A percentile compares a stretch with the other conserved stretches of the same genome.
phyloP scores from a whole-genome alignment of 2,797 vertebrate species.

The Steatocranus sp. region DNA sequence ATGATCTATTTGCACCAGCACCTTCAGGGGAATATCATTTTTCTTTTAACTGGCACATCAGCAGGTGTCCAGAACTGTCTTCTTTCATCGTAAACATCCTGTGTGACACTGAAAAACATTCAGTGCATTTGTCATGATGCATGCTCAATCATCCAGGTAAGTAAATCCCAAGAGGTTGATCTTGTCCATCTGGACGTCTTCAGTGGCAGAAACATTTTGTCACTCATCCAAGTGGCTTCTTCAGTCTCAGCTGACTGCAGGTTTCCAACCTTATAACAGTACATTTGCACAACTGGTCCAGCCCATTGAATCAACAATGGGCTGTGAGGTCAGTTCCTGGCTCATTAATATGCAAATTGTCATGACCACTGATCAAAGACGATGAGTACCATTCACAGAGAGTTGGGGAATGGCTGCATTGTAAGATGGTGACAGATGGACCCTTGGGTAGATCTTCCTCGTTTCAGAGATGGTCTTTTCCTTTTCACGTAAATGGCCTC shows the following conservation, averaged over 20 bases:
- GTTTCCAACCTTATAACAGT: neutral
- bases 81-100: neutral
- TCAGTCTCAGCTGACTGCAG: neutral
- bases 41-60: neutral
- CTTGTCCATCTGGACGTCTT: neutral
- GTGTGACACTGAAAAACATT: neutral
- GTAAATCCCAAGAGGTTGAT: neutral
- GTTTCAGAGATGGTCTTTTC: neutral
- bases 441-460: neutral
- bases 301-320: neutral
- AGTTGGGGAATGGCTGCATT: neutral
- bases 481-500: neutral
- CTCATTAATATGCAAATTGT: neutral
- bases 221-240: neutral
- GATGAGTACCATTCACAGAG: neutral
- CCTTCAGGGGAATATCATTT: neutral
- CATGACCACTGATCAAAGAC: neutral
- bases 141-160: neutral
- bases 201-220: neutral
- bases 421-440: neutral
- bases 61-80: neutral
- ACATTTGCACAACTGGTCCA: neutral
- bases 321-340: neutral
- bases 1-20: neutral
- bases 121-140: neutral